phyloP scores from a whole-genome alignment of 2,113 vertebrate genomes.

The Macroglossus sobrinus region DNA sequence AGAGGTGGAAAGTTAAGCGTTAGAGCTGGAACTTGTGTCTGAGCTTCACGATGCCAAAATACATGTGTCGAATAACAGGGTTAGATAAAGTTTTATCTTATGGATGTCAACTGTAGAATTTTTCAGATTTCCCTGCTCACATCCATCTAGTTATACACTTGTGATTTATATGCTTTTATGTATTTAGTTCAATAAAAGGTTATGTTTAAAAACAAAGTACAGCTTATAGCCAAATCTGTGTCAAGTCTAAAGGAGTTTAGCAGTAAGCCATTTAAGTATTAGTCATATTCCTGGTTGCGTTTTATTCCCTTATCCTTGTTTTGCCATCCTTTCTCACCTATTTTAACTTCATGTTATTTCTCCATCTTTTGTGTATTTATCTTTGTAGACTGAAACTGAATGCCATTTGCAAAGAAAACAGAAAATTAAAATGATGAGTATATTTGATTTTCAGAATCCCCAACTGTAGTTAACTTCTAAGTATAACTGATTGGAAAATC shows the following conservation, averaged over 20 bases:
- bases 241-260: conserved; percentile 28
- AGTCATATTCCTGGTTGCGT: neutral
- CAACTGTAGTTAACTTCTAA: neutral
- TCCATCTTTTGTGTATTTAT: neutral
- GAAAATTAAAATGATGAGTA: neutral
- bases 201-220: conserved; percentile 18
- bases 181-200: conserved; percentile 10
- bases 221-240: neutral
- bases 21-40: neutral
- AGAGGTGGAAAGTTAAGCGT: neutral
- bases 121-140: neutral
- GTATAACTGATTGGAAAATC: neutral
- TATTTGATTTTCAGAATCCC: conserved; percentile 17
- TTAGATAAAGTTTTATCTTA: neutral
- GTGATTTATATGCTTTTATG: neutral
- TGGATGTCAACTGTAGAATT: neutral
- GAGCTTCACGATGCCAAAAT: neutral
- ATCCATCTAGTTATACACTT: neutral
- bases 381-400: neutral
- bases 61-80: neutral
- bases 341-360: neutral
- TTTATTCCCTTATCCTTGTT: neutral
- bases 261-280: neutral
- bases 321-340: neutral
- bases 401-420: neutral